These are phyloP conservation scores for Pterocles burchelli DNA, from an alignment of 2,113 vertebrate species.

Conservation along the genomic window DNA sequence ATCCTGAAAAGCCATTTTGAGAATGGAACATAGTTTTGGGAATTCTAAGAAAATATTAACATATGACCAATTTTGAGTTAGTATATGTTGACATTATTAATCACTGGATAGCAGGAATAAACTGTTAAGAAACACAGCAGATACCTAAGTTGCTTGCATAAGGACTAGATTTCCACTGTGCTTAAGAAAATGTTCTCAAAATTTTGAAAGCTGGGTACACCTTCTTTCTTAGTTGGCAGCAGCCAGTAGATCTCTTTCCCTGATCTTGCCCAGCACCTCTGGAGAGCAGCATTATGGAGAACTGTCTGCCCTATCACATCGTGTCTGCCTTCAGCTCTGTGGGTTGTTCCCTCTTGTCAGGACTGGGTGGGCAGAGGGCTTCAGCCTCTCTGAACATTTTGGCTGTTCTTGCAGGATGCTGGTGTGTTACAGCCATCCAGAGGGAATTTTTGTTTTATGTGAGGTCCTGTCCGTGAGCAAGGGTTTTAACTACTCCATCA, in stretches of 20 bases:
- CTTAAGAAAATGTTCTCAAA: neutral
- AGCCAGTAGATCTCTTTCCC: neutral
- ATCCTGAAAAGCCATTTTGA: neutral
- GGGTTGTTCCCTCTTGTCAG: neutral
- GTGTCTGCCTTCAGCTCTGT: neutral
- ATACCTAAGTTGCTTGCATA: neutral
- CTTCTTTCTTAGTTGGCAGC: neutral
- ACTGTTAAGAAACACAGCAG: neutral
- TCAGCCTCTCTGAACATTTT: neutral
- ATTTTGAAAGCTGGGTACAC: neutral
- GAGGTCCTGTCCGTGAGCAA: neutral
- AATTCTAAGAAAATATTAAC: neutral
- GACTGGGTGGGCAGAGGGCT: neutral
- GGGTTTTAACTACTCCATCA: neutral
- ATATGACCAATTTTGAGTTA: neutral
- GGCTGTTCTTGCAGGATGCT: neutral
- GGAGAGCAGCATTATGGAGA: neutral
- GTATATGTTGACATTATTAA: neutral
- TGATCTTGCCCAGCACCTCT: neutral
- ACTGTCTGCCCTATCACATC: neutral
- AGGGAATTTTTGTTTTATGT: neutral
- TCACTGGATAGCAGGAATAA: neutral
- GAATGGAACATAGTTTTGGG: neutral
- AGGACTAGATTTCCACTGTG: neutral
- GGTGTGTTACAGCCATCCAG: neutral